Base-by-base conservation (phyloP, 2,113 vertebrate species). In the Maccullochella peelii region DNA sequence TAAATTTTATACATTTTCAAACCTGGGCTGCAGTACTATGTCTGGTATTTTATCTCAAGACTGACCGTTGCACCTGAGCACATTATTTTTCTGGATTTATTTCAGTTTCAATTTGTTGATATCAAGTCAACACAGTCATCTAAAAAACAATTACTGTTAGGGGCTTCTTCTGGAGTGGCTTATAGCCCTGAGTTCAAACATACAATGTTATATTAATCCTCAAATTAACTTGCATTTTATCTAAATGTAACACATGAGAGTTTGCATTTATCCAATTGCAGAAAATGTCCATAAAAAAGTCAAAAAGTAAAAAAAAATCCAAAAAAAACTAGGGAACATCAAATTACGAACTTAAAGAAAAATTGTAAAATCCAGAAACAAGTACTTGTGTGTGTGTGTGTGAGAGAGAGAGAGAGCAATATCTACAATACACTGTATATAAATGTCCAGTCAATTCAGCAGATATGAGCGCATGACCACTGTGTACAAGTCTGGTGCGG, bases 401-500 rank as follows among this genome's bases (percentile, higher is more conserved):
- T 52, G 18, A n/a, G 38, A 54, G 62, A 74, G 73, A 40, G 40
- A 58, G 62, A 77, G 73, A 77, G 36, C 36, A 6, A 69, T 75
- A 58, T 71, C 50, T 85, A 80, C 83, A 52, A 79, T 30, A 79
- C 68, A 63, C 62, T 27, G 66, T 65, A 15, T 68, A 82, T n/a
- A 54, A 91, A 62, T 36, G 62, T 89, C 73, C 81, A 63, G 44
- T 77, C 76, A 30, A 1, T 50, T 80, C 58, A 82, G 73, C 80
- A 72, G 50, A 73, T 79, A 67, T 33, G 55, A 87, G 47, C 76
- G 70, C 30, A 73, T 71, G 8, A 84, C 16, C 61, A 50, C 27
- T 52, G 79, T 20, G 49, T 79, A 77, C 55, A 33, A 70, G 74
- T 73, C 72, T 58, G 61, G 42, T 25, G 80, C 67, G 49, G 68